These are phyloP conservation scores for Tringa solitaria DNA, from an alignment of 2,113 vertebrate genomes.

Conservation along the genomic window DNA sequence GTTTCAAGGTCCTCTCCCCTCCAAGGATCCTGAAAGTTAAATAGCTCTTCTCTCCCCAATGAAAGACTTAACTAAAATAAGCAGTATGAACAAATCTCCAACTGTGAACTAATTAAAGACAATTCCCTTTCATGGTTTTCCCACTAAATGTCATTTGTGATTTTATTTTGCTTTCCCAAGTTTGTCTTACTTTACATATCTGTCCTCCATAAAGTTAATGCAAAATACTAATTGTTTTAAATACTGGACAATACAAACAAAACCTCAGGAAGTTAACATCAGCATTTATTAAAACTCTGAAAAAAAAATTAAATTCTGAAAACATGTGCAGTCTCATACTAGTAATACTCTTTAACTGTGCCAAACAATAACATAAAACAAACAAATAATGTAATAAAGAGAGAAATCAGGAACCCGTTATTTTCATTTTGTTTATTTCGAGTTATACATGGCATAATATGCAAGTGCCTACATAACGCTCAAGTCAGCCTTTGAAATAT, in stretches of 20 bases:
- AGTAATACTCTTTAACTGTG: not conserved
- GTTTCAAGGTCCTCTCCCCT: conserved; percentile 20
- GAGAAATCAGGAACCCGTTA: not conserved
- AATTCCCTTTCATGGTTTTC: conserved; percentile 81
- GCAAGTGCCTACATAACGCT: not conserved
- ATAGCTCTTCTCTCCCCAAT: conserved; percentile 72
- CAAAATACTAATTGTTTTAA: conserved; percentile 48
- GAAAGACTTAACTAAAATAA: conserved; percentile 84
- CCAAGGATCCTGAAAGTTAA: conserved; percentile 73
- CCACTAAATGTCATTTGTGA: conserved; percentile 77
- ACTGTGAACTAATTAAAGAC: conserved; percentile 86
- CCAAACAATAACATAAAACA: not conserved
- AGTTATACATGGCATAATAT: not conserved
- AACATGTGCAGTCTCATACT: not conserved
- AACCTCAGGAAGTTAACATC: not conserved
- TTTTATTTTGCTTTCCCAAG: conserved; percentile 77
- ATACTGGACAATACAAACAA: not conserved
- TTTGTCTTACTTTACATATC: conserved; percentile 67
- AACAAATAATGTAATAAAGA: not conserved
- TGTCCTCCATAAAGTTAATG: conserved; percentile 43
- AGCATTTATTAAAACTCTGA: not conserved
- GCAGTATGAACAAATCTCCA: conserved; percentile 79
- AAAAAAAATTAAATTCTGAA: not conserved
- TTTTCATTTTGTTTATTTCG: not conserved
- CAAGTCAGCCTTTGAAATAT: not conserved